Evolutionary conservation across 2,888 invertebrate genomes (phyloP).

Genomic region (Mesochorus sp.): DNA sequence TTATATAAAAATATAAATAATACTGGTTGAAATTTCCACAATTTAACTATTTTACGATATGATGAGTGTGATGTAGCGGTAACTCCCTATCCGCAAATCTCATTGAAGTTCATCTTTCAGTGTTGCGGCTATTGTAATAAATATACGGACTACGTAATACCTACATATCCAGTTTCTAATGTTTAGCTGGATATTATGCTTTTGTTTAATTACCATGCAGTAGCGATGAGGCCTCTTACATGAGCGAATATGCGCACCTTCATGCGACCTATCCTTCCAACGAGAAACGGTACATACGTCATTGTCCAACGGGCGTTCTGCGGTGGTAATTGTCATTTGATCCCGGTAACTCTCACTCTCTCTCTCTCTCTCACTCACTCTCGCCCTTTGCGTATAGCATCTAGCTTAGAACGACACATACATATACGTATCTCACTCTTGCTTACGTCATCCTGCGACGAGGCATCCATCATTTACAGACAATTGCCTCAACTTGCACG

Average conservation of each 20-base stretch:
- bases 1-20: too few species aligned
- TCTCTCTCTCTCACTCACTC: too few species aligned
- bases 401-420: slow-evolving; percentile 26
- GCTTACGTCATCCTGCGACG: slow-evolving; percentile 38
- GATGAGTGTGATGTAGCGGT: neutral
- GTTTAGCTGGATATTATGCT: slow-evolving; percentile 66
- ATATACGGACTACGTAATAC: neutral
- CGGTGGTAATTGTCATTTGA: slow-evolving; percentile 79
- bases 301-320: slow-evolving; percentile 75
- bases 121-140: neutral
- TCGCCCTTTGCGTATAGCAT: slow-evolving; percentile 46
- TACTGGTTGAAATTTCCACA: neutral
- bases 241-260: slow-evolving; percentile 68
- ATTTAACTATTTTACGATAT: neutral
- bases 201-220: slow-evolving; percentile 64
- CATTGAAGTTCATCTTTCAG: slow-evolving; percentile 16
- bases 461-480: slow-evolving; percentile 79
- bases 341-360: slow-evolving; percentile 72
- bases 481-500: slow-evolving; percentile 76
- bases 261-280: slow-evolving; percentile 62
- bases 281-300: slow-evolving; percentile 74
- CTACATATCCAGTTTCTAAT: slow-evolving; percentile 48
- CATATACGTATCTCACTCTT: slow-evolving; percentile 28
- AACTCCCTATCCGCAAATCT: neutral
- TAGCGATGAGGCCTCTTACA: slow-evolving; percentile 3